Conservation (phyloP, 2,113 vertebrate species). For the Melospiza georgiana region DNA sequence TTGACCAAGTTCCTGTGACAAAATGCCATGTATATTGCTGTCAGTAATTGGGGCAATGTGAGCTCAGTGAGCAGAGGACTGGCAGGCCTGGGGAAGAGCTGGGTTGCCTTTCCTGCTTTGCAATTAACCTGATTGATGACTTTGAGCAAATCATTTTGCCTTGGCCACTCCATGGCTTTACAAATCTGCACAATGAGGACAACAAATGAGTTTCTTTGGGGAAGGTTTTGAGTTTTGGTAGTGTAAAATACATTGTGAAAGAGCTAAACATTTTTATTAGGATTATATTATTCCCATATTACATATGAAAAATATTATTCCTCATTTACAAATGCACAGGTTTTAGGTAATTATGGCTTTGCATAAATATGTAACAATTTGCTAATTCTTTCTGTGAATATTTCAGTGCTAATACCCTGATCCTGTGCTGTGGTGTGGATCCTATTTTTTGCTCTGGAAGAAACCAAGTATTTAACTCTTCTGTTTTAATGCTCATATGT, state of each 20-base stretch:
- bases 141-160: background rate
- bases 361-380: constrained; percentile 28
- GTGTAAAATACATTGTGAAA: background rate
- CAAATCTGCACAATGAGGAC: background rate
- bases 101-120: background rate
- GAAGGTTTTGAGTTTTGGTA: background rate
- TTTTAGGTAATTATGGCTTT: constrained; percentile 28
- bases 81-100: background rate
- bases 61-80: background rate
- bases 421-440: background rate
- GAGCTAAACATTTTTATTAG: constrained; percentile 24
- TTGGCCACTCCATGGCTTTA: background rate
- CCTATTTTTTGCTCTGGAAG: background rate
- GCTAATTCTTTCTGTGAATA: background rate
- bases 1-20: constrained; percentile 11
- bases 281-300: background rate
- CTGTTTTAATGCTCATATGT: background rate
- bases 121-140: constrained; percentile 39
- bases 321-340: background rate
- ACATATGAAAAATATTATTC: background rate
- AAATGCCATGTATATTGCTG: background rate
- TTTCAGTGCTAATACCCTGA: background rate
- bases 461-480: background rate
- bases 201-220: background rate
- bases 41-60: background rate